Conservation (phyloP, 2,888 invertebrate genomes). For the Eumerus sabulonum region DNA sequence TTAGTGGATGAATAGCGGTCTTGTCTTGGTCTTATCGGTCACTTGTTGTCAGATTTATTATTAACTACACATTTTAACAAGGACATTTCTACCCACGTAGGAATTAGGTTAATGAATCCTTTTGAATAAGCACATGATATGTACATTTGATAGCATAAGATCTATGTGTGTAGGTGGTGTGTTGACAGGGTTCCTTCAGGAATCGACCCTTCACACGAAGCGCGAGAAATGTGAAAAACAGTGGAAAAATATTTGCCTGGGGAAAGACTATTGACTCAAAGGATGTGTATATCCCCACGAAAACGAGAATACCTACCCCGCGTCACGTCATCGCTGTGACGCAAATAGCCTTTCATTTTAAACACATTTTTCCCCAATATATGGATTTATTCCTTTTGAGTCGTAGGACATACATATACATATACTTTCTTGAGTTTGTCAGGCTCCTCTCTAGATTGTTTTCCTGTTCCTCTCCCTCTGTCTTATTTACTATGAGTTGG, state of each 20-base stretch:
- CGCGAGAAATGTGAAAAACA: no score
- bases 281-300: slow-evolving; percentile 6
- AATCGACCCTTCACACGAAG: no score
- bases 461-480: no score
- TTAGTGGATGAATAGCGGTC: background rate
- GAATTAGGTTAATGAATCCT: background rate
- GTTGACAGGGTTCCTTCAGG: background rate
- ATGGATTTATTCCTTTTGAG: slow-evolving; percentile 30
- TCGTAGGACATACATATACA: no score
- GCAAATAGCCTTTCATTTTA: slow-evolving; percentile 38
- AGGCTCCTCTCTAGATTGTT: no score
- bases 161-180: background rate
- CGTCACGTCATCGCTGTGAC: slow-evolving; percentile 39
- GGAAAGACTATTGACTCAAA: slow-evolving; percentile 20
- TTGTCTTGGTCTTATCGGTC: background rate
- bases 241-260: slow-evolving; percentile 14
- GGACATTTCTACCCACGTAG: background rate
- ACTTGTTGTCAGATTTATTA: background rate
- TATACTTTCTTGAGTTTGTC: no score
- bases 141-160: background rate
- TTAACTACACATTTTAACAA: no score
- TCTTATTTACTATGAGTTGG: no score
- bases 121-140: background rate
- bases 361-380: slow-evolving; percentile 29
- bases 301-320: slow-evolving; percentile 18